Conservation (phyloP, 2,888 invertebrate species). For the Euphydryas editha region DNA sequence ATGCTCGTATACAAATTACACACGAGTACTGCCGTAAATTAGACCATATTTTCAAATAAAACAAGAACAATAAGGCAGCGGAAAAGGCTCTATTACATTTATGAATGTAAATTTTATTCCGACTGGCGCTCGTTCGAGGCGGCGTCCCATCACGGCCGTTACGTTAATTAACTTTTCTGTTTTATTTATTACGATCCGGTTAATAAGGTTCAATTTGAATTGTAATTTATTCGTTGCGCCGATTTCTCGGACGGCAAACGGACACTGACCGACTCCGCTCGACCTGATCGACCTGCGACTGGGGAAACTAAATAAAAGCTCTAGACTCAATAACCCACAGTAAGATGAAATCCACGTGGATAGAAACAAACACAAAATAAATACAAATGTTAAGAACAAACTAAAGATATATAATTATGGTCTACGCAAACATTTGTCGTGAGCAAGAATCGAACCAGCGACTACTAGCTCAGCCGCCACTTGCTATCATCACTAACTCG, state of each 20-base stretch:
- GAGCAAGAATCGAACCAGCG: no score
- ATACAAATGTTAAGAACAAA: no score
- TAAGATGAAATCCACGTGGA: no score
- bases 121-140: conserved; percentile 20
- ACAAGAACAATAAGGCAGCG: conserved; percentile 16
- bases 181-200: conserved; percentile 39
- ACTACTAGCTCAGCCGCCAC: no score
- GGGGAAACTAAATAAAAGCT: not conserved
- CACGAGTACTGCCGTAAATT: conserved; percentile 1
- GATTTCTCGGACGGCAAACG: conserved; percentile 12
- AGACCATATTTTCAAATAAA: conserved; percentile 23
- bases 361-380: no score
- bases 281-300: not conserved
- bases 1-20: conserved; percentile 15
- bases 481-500: no score
- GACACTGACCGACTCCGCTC: not conserved
- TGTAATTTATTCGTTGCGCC: conserved; percentile 34
- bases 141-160: conserved; percentile 38
- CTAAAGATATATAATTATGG: no score
- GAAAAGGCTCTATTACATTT: conserved; percentile 24
- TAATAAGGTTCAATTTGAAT: conserved; percentile 38
- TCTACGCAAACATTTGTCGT: no score
- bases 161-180: conserved; percentile 41
- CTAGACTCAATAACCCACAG: no score
- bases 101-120: conserved; percentile 38